Evolutionary conservation across 2,888 invertebrate species (phyloP).

Genomic region (Ecdyonurus torrentis): DNA sequence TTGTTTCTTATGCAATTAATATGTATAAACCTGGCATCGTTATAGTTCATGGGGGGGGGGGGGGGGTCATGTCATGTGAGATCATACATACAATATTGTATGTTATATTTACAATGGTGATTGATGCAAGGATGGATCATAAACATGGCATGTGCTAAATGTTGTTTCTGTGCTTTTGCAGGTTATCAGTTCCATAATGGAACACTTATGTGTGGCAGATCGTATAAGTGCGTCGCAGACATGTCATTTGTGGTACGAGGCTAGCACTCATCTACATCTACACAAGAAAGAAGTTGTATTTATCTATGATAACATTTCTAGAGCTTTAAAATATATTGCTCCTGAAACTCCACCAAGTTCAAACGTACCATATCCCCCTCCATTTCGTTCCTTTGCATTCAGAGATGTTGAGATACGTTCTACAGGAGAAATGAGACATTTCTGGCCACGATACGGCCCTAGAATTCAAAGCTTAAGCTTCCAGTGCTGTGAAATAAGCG

Average conservation of each 20-base stretch:
- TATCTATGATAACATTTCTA: neutral
- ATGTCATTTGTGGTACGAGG: neutral
- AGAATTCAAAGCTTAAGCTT: neutral
- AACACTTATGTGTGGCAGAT: neutral
- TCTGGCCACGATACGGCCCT: neutral
- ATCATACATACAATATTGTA: too few species aligned
- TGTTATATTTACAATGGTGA: too few species aligned
- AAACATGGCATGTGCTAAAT: too few species aligned
- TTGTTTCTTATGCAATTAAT: too few species aligned
- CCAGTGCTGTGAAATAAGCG: neutral
- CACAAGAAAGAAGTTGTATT: neutral
- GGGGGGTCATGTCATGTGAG: too few species aligned
- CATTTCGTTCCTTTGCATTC: neutral
- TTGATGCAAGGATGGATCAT: too few species aligned
- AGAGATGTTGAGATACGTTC: neutral
- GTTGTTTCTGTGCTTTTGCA: too few species aligned
- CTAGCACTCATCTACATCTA: neutral
- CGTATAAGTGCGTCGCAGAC: neutral
- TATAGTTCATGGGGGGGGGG: too few species aligned
- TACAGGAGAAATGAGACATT: neutral
- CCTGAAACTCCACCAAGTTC: neutral
- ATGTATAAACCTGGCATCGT: too few species aligned
- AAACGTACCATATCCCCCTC: neutral
- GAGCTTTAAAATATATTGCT: neutral
- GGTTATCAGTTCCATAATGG: neutral